Evolutionary conservation across 2,113 vertebrate genomes (phyloP), one percentile per base, ranked within the genome.

Genomic region (Amblyornis subalaris): DNA sequence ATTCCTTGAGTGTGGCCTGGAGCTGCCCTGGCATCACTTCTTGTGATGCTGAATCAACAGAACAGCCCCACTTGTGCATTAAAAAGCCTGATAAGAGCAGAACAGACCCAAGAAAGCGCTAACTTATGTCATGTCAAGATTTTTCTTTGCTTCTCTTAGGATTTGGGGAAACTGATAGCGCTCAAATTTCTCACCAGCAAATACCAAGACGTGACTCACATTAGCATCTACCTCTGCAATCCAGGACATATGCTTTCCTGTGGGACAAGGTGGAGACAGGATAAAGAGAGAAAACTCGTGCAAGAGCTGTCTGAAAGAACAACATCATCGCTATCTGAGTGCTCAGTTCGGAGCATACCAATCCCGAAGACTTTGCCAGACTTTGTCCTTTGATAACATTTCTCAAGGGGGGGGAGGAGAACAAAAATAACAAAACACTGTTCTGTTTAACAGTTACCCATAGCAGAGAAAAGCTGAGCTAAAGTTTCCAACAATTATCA

Each of bases 401-500:
- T 91, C 94, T 95, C 84, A 85, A 50, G 80, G 62, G n/a, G 6
- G 12, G 3, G 12, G 31, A 47, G 45, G 55, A 93, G 71, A 84
- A 86, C 85, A 94, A 94, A 93, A 94, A 89, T 67, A 94, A 91
- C 78, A 94, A 88, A 88, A 93, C 67, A 55, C 58, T 91, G 78
- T 65, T 95, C 72, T 94, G 92, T 96, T 94, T 88, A 92, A 81
- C 70, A 55, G 83, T 89, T 92, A 81, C 80, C 45, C 95, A 78
- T 19, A 92, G 64, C 62, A 91, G 38, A 95, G 74, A 87, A 94
- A 94, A 90, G 47, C 89, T 95, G 87, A 95, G 85, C 74, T 85
- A 61, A 95, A 94, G 58, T 94, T 94, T 95, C 95, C 95, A 95
- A 65, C 54, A 76, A 93, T 87, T 89, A 92, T 69, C 81, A 85